Evolutionary conservation across 2,113 vertebrate species (phyloP).

Genomic region (Hydrochoerus hydrochaeris): DNA sequence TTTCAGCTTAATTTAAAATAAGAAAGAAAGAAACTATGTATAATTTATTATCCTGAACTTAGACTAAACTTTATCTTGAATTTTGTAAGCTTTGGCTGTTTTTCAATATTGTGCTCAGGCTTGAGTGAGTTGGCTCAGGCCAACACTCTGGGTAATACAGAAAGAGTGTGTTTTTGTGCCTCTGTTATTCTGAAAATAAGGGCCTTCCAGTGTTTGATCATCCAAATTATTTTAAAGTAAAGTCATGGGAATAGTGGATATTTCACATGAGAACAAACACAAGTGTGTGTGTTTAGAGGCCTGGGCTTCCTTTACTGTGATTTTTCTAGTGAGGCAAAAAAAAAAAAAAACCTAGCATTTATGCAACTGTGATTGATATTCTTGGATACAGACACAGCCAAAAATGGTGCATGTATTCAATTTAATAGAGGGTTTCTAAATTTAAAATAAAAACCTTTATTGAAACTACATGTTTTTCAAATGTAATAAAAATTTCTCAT

Average conservation of each 20-base stretch:
- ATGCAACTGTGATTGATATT: not conserved
- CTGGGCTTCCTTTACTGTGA: not conserved
- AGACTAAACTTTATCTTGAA: not conserved
- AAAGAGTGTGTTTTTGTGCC: not conserved
- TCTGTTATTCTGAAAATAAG: conserved; percentile 8
- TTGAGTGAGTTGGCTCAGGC: not conserved
- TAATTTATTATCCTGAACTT: not conserved
- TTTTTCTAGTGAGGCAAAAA: not conserved
- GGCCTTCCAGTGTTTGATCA: not conserved
- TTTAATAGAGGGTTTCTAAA: not conserved
- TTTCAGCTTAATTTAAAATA: not conserved
- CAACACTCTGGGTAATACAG: not conserved
- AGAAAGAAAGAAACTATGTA: not conserved
- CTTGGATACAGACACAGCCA: not conserved
- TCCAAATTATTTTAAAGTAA: not conserved
- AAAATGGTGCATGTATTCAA: not conserved
- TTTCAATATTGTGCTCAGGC: not conserved
- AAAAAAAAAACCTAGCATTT: not conserved
- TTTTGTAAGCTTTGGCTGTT: not conserved
- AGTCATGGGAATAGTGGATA: not conserved
- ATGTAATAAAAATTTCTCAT: not conserved
- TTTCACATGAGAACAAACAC: not conserved
- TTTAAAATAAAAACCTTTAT: not conserved
- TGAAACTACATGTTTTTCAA: not conserved
- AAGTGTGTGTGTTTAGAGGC: not conserved